A percentile compares a stretch with the other conserved stretches of the same genome.
phyloP scores from a whole-genome alignment of 1,140 invertebrate species.

The Sogatella furcifera region DNA sequence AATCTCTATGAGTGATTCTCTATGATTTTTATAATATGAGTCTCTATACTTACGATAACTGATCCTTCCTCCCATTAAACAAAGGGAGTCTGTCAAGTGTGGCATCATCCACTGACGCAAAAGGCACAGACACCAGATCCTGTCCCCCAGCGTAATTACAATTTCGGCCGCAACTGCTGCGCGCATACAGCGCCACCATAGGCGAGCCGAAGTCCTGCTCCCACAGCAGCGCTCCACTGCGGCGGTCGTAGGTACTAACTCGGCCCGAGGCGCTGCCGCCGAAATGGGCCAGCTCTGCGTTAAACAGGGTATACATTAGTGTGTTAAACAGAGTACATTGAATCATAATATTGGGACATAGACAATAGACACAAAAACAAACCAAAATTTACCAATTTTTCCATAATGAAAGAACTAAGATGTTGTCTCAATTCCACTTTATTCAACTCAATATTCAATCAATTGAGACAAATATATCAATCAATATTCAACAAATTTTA shows the following conservation, averaged over 20 bases:
- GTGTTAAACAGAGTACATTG: conserved; percentile 24
- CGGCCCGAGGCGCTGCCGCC: conserved; percentile 80
- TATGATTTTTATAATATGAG: too few species aligned
- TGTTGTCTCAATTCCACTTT: too few species aligned
- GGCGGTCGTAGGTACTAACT: conserved; percentile 65
- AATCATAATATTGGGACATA: too few species aligned
- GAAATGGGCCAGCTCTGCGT: conserved; percentile 82
- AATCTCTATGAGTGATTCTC: too few species aligned
- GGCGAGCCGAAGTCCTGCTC: conserved; percentile 77
- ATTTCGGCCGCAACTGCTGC: conserved; percentile 28
- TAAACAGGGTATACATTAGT: too few species aligned
- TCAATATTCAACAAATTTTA: too few species aligned
- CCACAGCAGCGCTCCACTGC: conserved; percentile 71
- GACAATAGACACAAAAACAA: too few species aligned
- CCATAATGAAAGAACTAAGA: too few species aligned
- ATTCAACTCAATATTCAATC: too few species aligned
- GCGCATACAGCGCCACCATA: conserved; percentile 78
- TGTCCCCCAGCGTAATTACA: conserved; percentile 40
- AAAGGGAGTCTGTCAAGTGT: conserved; percentile 9
- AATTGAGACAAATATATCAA: too few species aligned
- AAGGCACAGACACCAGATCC: conserved; percentile 75
- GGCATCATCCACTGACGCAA: conserved; percentile 71
- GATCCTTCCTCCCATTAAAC: neutral
- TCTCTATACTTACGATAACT: conserved; percentile 11
- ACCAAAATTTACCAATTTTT: too few species aligned